Conservation (phyloP, 2,797 vertebrate species). For the Melanogrammus aeglefinus region DNA sequence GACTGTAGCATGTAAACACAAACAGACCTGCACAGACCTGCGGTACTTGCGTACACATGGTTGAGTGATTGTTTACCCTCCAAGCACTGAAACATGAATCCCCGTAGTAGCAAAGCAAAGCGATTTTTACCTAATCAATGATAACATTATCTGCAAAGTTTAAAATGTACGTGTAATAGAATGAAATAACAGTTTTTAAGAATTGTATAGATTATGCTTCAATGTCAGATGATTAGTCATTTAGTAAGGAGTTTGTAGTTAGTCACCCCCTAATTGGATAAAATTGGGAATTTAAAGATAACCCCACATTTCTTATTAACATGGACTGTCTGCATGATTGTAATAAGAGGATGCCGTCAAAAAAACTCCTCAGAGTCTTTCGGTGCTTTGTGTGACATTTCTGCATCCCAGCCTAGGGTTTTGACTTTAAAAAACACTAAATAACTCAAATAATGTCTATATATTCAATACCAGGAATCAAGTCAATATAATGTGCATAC, state of each 20-base stretch:
- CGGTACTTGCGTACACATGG: background rate
- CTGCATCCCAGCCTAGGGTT: background rate
- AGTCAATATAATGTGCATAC: background rate
- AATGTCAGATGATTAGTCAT: background rate
- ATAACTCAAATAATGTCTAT: background rate
- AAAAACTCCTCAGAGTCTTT: background rate
- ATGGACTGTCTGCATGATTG: background rate
- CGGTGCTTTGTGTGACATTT: background rate
- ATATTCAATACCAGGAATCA: background rate
- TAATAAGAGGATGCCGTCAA: background rate
- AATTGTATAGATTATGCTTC: slow-evolving; percentile 7
- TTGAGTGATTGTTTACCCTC: background rate
- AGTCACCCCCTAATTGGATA: background rate
- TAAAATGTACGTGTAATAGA: slow-evolving; percentile 29
- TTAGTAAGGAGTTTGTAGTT: background rate
- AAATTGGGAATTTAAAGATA: background rate
- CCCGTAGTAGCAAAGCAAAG: slow-evolving; percentile 26
- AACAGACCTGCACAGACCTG: background rate
- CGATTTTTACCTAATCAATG: slow-evolving; percentile 39
- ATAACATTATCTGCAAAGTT: slow-evolving; percentile 22
- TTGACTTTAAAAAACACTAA: background rate
- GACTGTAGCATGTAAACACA: background rate
- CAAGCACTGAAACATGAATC: slow-evolving; percentile 3
- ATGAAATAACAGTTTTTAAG: background rate
- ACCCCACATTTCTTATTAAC: background rate